Conservation (phyloP, 2,888 invertebrate genomes). For the Arrhopalites spinosus region DNA sequence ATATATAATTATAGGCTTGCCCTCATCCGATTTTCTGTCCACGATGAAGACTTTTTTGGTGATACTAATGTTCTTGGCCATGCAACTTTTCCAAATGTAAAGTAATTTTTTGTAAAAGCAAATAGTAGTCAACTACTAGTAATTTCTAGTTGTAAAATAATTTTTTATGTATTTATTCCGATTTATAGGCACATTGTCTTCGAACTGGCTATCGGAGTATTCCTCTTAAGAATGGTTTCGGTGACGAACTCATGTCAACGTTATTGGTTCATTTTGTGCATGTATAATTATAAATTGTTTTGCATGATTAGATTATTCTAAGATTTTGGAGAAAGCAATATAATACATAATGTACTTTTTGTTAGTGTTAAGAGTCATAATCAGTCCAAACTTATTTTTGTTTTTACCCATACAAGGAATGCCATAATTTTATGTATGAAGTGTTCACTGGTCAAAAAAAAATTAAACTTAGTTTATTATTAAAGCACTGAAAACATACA, state of each 20-base stretch:
- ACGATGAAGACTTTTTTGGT: conserved; percentile 96
- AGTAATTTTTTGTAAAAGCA: not conserved
- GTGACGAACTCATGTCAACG: conserved; percentile 86
- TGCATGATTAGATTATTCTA: too few species aligned
- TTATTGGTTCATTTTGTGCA: conserved; percentile 81
- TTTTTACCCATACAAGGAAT: too few species aligned
- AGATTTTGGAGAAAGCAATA: too few species aligned
- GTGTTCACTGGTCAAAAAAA: too few species aligned
- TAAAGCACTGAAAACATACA: too few species aligned
- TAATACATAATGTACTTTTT: too few species aligned
- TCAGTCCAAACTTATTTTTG: too few species aligned
- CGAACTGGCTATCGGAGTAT: conserved; percentile 89
- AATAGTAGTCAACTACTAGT: not conserved
- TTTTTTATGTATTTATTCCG: not conserved
- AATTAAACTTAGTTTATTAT: too few species aligned
- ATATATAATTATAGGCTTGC: too few species aligned
- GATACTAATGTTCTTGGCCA: conserved; percentile 96
- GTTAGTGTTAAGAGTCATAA: too few species aligned
- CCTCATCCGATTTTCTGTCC: conserved; percentile 81
- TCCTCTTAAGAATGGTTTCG: conserved; percentile 83
- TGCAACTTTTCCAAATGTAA: conserved; percentile 79
- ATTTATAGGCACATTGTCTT: conserved; percentile 68
- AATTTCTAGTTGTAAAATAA: not conserved
- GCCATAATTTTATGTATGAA: too few species aligned
- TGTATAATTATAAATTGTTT: too few species aligned